Conservation (phyloP, 2,113 vertebrate species). For the Spermophilus dauricus region DNA sequence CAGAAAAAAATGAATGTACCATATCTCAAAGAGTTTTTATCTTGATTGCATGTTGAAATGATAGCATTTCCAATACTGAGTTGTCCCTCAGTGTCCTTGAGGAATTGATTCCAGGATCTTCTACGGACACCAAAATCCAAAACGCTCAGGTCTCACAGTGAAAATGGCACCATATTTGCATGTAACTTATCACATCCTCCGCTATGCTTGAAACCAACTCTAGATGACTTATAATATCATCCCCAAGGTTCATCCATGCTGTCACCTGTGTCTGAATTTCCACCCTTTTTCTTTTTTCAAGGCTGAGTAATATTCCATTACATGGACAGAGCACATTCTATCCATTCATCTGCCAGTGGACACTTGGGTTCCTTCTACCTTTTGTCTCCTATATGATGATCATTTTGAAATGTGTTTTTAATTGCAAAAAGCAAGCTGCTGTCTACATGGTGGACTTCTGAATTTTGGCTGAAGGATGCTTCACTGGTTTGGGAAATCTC, state of each 20-base stretch:
- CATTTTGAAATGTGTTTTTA: background rate
- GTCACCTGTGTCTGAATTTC: background rate
- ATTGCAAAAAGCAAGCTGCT: background rate
- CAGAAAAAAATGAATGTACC: background rate
- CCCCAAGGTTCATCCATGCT: background rate
- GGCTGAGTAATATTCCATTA: background rate
- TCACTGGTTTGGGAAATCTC: background rate
- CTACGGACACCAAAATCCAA: background rate
- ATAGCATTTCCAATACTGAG: background rate
- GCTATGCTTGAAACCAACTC: background rate
- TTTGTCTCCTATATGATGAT: background rate
- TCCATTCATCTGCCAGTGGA: background rate
- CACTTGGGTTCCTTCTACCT: background rate
- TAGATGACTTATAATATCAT: background rate
- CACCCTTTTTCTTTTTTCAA: background rate
- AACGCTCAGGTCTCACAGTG: background rate
- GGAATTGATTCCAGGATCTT: background rate
- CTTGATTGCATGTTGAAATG: background rate
- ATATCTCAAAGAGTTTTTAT: background rate
- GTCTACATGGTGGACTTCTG: background rate
- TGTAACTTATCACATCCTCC: background rate
- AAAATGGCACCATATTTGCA: background rate
- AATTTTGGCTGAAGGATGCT: background rate
- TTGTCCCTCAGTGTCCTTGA: background rate
- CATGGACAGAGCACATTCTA: background rate